A percentile compares a stretch with the other conserved stretches of the same genome.
These are phyloP conservation scores for Polymixis lichenea DNA, from an alignment of 2,888 invertebrate species.

Conservation along the genomic window DNA sequence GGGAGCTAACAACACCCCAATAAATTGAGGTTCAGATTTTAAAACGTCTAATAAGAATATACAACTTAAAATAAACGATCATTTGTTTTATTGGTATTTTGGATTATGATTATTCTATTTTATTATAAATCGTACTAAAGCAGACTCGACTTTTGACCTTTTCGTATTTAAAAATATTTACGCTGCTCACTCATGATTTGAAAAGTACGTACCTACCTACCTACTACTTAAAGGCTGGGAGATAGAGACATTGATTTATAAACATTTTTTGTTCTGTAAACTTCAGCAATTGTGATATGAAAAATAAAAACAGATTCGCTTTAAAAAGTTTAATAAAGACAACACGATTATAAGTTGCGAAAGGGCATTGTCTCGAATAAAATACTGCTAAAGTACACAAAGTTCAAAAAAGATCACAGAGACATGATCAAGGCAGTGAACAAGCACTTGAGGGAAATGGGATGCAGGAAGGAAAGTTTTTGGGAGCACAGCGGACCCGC, in stretches of 20 bases:
- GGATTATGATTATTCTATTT: background rate
- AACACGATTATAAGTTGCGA: constrained; percentile 58
- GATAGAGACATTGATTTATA: constrained; percentile 1
- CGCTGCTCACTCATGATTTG: background rate
- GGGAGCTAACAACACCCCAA: constrained; percentile 16
- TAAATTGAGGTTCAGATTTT: constrained; percentile 9
- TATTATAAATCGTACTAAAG: background rate
- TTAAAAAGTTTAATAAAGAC: constrained; percentile 60
- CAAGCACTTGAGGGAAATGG: constrained; percentile 78
- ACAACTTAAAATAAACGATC: background rate
- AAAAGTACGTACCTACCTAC: background rate
- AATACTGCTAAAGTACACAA: constrained; percentile 68
- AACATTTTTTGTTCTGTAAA: constrained; percentile 8
- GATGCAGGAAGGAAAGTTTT: constrained; percentile 75
- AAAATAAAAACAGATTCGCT: constrained; percentile 56
- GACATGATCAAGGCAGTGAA: constrained; percentile 75
- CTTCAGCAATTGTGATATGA: constrained; percentile 30
- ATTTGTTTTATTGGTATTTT: background rate
- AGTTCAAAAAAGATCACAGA: constrained; percentile 75
- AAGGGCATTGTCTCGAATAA: constrained; percentile 61
- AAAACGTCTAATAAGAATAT: background rate
- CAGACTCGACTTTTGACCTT: background rate
- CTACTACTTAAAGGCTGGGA: background rate
- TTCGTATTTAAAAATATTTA: background rate
- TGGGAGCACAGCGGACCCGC: constrained; percentile 34